A percentile compares a stretch with the other conserved stretches of the same genome.
These are phyloP conservation scores for Orthosia gothica DNA, from an alignment of 2,888 invertebrate species.

Conservation along the genomic window DNA sequence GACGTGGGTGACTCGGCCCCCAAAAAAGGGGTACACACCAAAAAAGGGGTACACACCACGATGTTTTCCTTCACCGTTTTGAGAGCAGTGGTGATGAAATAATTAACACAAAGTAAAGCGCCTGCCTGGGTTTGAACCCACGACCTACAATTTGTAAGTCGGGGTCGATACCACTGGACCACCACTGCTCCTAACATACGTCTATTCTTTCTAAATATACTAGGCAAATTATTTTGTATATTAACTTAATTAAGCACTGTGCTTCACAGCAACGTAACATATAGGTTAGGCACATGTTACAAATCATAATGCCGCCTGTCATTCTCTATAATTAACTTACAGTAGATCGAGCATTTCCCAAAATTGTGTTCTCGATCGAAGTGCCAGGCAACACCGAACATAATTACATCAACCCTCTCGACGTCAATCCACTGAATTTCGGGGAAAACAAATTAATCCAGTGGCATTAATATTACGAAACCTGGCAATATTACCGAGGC, in stretches of 20 bases:
- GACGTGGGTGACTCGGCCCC: too few relatives aligned
- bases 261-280: too few relatives aligned
- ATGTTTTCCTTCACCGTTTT: too few relatives aligned
- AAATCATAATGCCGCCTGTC: constrained; percentile 18
- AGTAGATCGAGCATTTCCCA: constrained; percentile 29
- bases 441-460: constrained; percentile 25
- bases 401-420: constrained; percentile 36
- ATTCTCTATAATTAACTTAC: constrained; percentile 23
- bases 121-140: too few relatives aligned
- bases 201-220: too few relatives aligned
- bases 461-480: constrained; percentile 25
- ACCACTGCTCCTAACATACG: too few relatives aligned
- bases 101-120: too few relatives aligned
- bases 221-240: not conserved
- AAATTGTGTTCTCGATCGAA: constrained; percentile 21
- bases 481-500: not conserved
- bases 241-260: not conserved
- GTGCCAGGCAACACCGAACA: not conserved
- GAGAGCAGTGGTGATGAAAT: too few relatives aligned
- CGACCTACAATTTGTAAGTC: too few relatives aligned
- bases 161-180: too few relatives aligned
- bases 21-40: too few relatives aligned
- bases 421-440: constrained; percentile 28
- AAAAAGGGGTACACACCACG: too few relatives aligned
- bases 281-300: not conserved